These are phyloP conservation scores for Spicauda simplicius DNA, from an alignment of 2,888 invertebrate genomes.

Conservation along the genomic window DNA sequence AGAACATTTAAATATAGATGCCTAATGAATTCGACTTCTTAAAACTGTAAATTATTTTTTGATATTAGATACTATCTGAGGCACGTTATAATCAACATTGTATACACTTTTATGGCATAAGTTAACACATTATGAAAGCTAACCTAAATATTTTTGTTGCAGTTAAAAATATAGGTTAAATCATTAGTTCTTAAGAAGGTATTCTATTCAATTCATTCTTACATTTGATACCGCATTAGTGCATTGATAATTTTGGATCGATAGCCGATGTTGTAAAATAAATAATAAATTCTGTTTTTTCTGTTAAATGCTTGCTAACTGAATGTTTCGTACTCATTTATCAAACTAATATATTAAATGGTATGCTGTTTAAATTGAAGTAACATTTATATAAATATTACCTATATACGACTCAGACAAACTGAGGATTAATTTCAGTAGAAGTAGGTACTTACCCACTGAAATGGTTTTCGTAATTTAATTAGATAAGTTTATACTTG, in stretches of 20 bases:
- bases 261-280: not conserved
- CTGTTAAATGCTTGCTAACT: constrained; percentile 39
- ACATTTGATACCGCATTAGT: not conserved
- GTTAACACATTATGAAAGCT: not conserved
- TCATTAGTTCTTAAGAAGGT: not conserved
- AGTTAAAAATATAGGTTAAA: not conserved
- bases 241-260: not conserved
- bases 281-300: constrained; percentile 4
- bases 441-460: no score
- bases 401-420: no score
- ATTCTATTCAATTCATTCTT: not conserved
- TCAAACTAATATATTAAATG: constrained; percentile 55
- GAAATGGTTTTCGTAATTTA: no score
- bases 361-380: no score
- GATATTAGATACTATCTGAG: not conserved
- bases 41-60: not conserved
- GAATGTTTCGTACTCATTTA: constrained; percentile 61
- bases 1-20: not conserved
- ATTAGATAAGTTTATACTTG: no score
- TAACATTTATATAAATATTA: no score
- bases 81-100: not conserved
- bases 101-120: not conserved
- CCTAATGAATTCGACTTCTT: not conserved
- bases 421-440: no score
- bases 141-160: constrained; percentile 9